These are phyloP conservation scores for Serrognathus titanus DNA, from an alignment of 2,888 invertebrate genomes.

Conservation along the genomic window DNA sequence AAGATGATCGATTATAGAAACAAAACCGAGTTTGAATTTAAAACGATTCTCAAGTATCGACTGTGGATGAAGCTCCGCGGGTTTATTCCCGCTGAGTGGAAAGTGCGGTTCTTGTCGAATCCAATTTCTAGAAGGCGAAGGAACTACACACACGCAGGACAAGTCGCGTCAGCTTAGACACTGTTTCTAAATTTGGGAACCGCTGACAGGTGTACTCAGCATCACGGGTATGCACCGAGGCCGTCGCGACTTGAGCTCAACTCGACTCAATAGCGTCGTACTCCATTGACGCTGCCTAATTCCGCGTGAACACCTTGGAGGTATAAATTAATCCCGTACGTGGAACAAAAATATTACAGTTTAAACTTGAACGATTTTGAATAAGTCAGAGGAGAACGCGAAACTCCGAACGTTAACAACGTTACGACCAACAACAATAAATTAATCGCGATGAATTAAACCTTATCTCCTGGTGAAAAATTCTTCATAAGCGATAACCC, in stretches of 20 bases:
- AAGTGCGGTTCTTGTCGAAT: conserved; percentile 43
- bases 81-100: conserved; percentile 45
- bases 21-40: conserved; percentile 43
- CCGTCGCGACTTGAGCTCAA: conserved; percentile 3
- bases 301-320: conserved; percentile 34
- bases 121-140: conserved; percentile 33
- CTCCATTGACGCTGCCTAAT: conserved; percentile 32
- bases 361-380: conserved; percentile 43
- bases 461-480: conserved; percentile 7
- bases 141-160: not conserved
- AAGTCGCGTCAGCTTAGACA: not conserved
- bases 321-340: conserved; percentile 42
- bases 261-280: not conserved
- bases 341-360: conserved; percentile 43
- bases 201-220: not conserved
- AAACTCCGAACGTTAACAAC: conserved; percentile 13
- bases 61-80: conserved; percentile 38
- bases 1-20: conserved; percentile 67
- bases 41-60: conserved; percentile 43
- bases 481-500: conserved; percentile 24
- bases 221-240: conserved; percentile 2
- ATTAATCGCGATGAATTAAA: not conserved
- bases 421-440: not conserved
- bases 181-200: conserved; percentile 7
- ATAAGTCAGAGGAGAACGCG: conserved; percentile 38